Evolutionary conservation across 2,113 vertebrate species (phyloP), one percentile per base, ranked within the genome.

Genomic region (Hippopotamus amphibius): DNA sequence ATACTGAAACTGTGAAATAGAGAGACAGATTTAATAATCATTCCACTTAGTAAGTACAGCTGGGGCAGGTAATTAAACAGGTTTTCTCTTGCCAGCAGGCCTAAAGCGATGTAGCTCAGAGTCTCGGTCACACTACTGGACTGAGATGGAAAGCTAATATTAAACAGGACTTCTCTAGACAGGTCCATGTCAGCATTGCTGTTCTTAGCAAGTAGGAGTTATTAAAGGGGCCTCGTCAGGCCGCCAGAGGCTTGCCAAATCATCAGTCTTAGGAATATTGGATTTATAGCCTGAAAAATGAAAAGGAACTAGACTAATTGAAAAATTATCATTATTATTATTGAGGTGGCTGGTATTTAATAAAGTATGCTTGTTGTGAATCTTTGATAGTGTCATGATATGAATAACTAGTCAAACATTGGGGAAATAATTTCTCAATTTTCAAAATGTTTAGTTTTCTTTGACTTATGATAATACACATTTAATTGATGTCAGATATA

Each of bases 51-150:
- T 93, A 96, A 97, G 96, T 97, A 97, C 86, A 97, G 96, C 95
- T 98, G 95, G 95, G 93, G 82, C 86, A 98, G 96, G 95, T 98
- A 97, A 98, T 98, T 97, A 97, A 96, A 97, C 97, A 98, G 95
- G 85, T 87, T 97, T 94, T 93, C 93, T 98, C 93, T 97, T 96
- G 95, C 97, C 94, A 97, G 85, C 57, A 61, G 79, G 91, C 91
- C 88, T 93, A 83, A 80, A 98, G 96, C 16, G 24, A 68, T 82
- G 97, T 87, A 95, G 82, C 83, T 71, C 79, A 71, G 85, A 92
- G 61, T 86, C 92, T 76, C 0, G 0, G 91, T 88, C 93, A 90
- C 43, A 95, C 59, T 92, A 90, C 66, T 85, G 92, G 91, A 86
- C 91, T 61, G 69, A 93, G 83, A 88, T 63, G 77, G 92, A 84